Evolutionary conservation across 2,113 vertebrate species (phyloP).

Genomic region (Hippocampus abdominalis): DNA sequence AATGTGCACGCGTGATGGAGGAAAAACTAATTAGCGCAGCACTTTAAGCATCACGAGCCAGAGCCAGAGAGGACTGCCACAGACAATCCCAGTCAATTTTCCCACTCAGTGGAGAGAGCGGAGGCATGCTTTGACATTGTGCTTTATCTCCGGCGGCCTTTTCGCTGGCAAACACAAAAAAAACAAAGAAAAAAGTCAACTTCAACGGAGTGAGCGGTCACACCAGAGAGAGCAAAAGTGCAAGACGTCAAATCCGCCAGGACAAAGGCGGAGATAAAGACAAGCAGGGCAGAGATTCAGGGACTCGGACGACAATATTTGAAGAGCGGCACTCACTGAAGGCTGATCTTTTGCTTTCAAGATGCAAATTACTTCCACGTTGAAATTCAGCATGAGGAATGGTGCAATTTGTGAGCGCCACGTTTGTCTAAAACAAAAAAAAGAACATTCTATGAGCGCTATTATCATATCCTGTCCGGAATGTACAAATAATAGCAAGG

Average conservation of each 20-base stretch:
- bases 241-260: constrained; percentile 11
- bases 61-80: constrained; percentile 64
- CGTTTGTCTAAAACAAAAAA: not conserved
- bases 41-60: constrained; percentile 66
- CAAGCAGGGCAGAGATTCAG: not conserved
- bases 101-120: constrained; percentile 63
- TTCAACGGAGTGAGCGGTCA: constrained; percentile 15
- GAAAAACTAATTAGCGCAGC: constrained; percentile 69
- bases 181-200: not conserved
- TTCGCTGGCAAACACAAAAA: constrained; percentile 29
- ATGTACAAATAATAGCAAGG: not conserved
- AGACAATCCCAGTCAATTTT: constrained; percentile 70
- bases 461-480: not conserved
- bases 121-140: constrained; percentile 59
- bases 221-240: constrained; percentile 19
- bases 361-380: constrained; percentile 1
- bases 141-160: constrained; percentile 60
- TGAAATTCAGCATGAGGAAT: not conserved
- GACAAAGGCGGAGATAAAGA: constrained; percentile 7
- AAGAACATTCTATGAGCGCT: not conserved
- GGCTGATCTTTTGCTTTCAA: not conserved
- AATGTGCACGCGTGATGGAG: constrained; percentile 8
- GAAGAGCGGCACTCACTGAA: not conserved
- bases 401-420: not conserved
- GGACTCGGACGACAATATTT: not conserved